Percentiles rank a stretch among this genome's conserved stretches.
Conservation (phyloP, 1,140 invertebrate genomes). For the Drosophila obscura region DNA sequence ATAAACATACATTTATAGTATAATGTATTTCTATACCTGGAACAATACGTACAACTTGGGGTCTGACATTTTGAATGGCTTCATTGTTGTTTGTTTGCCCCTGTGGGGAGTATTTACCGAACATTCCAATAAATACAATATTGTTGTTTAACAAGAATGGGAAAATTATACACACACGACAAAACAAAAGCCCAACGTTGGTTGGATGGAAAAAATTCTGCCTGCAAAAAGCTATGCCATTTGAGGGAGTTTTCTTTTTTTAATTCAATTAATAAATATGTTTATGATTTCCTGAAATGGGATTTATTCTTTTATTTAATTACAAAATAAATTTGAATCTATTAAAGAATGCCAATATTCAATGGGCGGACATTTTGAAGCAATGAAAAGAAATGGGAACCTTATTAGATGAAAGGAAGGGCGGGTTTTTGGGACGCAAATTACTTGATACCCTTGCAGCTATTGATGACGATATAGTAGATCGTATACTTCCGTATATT, state of each 20-base stretch:
- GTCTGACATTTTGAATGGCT: slow-evolving; percentile 2
- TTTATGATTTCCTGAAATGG: background rate
- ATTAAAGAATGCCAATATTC: too few relatives aligned
- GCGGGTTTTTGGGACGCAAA: too few relatives aligned
- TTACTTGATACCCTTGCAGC: too few relatives aligned
- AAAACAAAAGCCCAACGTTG: background rate
- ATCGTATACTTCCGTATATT: too few relatives aligned
- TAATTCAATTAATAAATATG: background rate
- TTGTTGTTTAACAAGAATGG: too few relatives aligned
- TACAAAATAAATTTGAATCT: slow-evolving; percentile 4
- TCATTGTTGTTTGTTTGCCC: slow-evolving; percentile 6
- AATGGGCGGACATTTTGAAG: slow-evolving; percentile 3
- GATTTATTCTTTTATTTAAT: background rate
- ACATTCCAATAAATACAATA: slow-evolving; percentile 24
- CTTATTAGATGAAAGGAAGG: too few relatives aligned
- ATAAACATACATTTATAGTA: slow-evolving; percentile 27
- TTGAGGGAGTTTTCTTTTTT: too few relatives aligned
- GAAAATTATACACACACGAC: too few relatives aligned
- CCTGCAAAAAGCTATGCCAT: too few relatives aligned
- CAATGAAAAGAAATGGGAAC: too few relatives aligned
- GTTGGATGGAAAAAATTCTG: too few relatives aligned
- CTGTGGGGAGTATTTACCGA: slow-evolving; percentile 2
- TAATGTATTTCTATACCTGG: slow-evolving; percentile 10
- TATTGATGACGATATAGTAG: too few relatives aligned
- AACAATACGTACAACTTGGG: slow-evolving; percentile 29